These are phyloP conservation scores for Dryobates pubescens DNA, from an alignment of 2,797 vertebrate species.

Conservation along the genomic window DNA sequence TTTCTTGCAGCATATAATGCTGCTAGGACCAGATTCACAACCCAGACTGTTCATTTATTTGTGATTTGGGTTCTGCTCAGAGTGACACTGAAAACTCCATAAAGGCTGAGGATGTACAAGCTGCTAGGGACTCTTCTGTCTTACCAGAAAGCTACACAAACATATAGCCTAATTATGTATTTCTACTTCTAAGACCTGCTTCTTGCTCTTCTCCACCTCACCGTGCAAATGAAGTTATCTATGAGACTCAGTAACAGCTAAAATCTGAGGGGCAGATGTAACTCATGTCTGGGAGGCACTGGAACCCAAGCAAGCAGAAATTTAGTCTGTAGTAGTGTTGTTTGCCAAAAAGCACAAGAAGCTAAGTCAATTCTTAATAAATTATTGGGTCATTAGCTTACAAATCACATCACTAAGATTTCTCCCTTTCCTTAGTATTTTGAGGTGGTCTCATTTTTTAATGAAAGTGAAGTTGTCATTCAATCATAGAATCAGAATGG, in stretches of 20 bases:
- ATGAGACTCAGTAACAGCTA: neutral
- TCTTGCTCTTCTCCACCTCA: neutral
- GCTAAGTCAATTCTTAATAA: neutral
- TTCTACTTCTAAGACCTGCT: neutral
- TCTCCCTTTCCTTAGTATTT: neutral
- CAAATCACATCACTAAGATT: neutral
- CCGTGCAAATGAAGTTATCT: neutral
- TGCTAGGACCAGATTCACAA: neutral
- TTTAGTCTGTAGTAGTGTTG: neutral
- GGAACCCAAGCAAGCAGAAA: neutral
- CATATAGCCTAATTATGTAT: neutral
- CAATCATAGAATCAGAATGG: too few species aligned
- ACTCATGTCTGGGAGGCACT: neutral
- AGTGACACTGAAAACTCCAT: neutral
- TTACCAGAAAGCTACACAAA: neutral
- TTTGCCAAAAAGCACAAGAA: neutral
- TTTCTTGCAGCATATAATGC: neutral
- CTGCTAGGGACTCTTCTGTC: neutral
- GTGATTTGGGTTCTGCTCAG: neutral
- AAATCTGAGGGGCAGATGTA: neutral
- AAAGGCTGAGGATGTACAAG: neutral
- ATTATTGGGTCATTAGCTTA: neutral
- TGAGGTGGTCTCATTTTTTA: neutral
- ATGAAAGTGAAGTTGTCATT: neutral
- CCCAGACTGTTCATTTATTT: neutral